These are phyloP conservation scores for Scalopus aquaticus DNA, from an alignment of 2,113 vertebrate genomes.

Conservation along the genomic window DNA sequence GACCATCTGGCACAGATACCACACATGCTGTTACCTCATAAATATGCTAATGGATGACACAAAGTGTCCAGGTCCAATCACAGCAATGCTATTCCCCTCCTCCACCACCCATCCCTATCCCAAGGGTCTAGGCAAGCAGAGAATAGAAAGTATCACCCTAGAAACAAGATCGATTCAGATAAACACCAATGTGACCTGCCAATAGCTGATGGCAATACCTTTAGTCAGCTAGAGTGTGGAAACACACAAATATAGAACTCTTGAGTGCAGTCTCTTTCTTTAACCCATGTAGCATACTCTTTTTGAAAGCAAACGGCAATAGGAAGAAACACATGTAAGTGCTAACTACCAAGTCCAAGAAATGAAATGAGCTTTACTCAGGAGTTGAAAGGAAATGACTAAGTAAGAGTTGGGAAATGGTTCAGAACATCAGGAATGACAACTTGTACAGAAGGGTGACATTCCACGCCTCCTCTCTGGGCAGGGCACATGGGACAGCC, in stretches of 20 bases:
- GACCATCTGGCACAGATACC: not conserved
- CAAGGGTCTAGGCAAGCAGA: not conserved
- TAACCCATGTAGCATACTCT: not conserved
- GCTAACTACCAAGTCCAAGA: not conserved
- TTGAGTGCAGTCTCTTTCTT: not conserved
- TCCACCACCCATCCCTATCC: not conserved
- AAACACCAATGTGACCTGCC: not conserved
- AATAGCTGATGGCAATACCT: not conserved
- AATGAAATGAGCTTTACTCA: not conserved
- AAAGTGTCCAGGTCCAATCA: not conserved
- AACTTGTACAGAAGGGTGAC: not conserved
- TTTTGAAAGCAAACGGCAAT: not conserved
- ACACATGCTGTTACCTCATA: not conserved
- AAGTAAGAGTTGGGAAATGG: slow-evolving; percentile 46
- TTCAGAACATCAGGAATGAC: not conserved
- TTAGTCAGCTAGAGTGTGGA: not conserved
- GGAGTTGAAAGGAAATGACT: slow-evolving; percentile 63
- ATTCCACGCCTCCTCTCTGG: slow-evolving; percentile 44
- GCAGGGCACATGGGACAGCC: not conserved
- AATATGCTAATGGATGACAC: not conserved
- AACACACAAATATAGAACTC: not conserved
- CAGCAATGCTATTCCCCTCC: not conserved
- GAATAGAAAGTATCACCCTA: not conserved
- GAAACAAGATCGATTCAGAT: slow-evolving; percentile 20
- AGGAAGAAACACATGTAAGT: not conserved